Conservation (phyloP, 2,888 invertebrate genomes). For the Diaprepes abbreviatus region DNA sequence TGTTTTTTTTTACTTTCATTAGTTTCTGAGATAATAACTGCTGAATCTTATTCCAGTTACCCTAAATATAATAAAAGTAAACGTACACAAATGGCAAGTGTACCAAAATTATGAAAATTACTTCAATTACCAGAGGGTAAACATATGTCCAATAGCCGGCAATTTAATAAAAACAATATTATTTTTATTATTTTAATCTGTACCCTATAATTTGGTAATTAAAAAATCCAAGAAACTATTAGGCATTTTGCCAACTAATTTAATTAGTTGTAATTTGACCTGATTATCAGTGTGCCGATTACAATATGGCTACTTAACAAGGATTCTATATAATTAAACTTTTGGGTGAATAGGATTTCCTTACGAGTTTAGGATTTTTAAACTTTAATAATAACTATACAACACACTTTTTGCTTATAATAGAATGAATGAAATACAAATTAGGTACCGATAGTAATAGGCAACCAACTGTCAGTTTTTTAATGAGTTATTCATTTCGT, state of each 20-base stretch:
- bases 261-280: constrained; percentile 29
- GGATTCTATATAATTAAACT: constrained; percentile 6
- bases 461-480: no score
- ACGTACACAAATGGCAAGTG: no score
- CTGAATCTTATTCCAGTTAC: no score
- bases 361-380: background rate
- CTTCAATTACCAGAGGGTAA: background rate
- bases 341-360: background rate
- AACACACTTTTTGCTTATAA: no score
- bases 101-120: no score
- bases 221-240: constrained; percentile 14
- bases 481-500: no score
- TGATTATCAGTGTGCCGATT: constrained; percentile 32
- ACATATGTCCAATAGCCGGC: background rate
- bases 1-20: no score
- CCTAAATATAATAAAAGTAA: no score
- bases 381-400: background rate
- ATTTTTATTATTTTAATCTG: background rate
- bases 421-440: no score
- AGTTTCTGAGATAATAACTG: no score
- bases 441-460: no score
- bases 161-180: background rate
- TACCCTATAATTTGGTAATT: constrained; percentile 14
- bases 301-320: constrained; percentile 17
- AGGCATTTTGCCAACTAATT: constrained; percentile 18